These are phyloP conservation scores for Dasysyrphus tricinctus DNA, from an alignment of 2,888 invertebrate genomes.

Conservation along the genomic window DNA sequence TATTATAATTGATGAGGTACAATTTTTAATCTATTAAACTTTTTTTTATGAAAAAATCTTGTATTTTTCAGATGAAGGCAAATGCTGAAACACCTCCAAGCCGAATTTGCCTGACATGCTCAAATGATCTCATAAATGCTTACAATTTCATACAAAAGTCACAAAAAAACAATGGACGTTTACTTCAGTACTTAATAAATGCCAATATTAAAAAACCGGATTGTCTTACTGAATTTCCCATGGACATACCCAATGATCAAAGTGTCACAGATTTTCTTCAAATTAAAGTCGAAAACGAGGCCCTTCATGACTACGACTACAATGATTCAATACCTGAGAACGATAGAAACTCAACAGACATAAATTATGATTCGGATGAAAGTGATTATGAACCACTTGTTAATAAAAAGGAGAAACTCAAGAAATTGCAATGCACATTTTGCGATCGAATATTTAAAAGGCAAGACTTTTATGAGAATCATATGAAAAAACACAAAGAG, in stretches of 20 bases:
- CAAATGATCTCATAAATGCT: constrained; percentile 47
- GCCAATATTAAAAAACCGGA: constrained; percentile 43
- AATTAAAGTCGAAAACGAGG: constrained; percentile 63
- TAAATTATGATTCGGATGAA: constrained; percentile 37
- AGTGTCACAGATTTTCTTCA: constrained; percentile 39
- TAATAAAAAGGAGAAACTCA: constrained; percentile 21
- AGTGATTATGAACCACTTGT: constrained; percentile 43
- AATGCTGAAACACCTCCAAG: constrained; percentile 18
- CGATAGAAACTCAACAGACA: constrained; percentile 26
- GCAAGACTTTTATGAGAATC: constrained; percentile 53
- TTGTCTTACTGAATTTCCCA: constrained; percentile 62
- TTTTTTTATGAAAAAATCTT: no score
- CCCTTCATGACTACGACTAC: constrained; percentile 35
- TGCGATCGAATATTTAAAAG: constrained; percentile 59
- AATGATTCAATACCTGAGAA: constrained; percentile 33
- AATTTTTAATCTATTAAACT: no score
- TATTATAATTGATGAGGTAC: no score
- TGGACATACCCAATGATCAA: constrained; percentile 52
- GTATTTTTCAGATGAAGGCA: constrained; percentile 41
- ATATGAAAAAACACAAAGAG: constrained; percentile 55
- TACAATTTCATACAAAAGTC: constrained; percentile 60
- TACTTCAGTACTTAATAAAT: constrained; percentile 46
- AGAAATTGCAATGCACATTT: constrained; percentile 55
- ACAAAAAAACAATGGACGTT: constrained; percentile 42
- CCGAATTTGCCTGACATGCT: constrained; percentile 53